Percentiles rank a stretch among this genome's conserved stretches.
phyloP scores from a whole-genome alignment of 2,888 invertebrate species.

The Malacosoma neustria region DNA sequence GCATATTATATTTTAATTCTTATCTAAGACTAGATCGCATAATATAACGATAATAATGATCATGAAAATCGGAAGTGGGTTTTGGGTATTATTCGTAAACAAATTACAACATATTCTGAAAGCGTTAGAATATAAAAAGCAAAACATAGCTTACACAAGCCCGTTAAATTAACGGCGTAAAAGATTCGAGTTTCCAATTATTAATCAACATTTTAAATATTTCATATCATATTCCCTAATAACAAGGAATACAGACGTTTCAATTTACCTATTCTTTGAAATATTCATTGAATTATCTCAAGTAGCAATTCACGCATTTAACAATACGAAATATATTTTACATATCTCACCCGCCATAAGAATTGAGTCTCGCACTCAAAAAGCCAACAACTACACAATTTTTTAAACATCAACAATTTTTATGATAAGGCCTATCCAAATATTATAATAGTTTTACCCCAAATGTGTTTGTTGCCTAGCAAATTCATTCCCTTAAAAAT shows the following conservation, averaged over 20 bases:
- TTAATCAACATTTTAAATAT: too few relatives aligned
- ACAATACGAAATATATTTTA: conserved; percentile 16
- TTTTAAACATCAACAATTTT: conserved; percentile 50
- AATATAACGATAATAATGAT: background rate
- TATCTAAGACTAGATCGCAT: background rate
- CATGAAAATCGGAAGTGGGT: background rate
- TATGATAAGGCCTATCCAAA: conserved; percentile 35
- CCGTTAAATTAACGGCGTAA: too few relatives aligned
- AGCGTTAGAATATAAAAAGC: background rate
- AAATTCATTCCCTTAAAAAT: background rate
- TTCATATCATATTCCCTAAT: background rate
- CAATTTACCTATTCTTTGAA: background rate
- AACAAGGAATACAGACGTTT: background rate
- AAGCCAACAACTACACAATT: conserved; percentile 41
- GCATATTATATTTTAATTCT: background rate
- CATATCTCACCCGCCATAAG: conserved; percentile 16
- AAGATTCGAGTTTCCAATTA: too few relatives aligned
- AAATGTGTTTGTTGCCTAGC: background rate
- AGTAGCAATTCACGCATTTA: conserved; percentile 19
- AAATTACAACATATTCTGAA: too few relatives aligned
- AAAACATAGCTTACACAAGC: background rate
- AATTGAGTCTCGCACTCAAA: conserved; percentile 12
- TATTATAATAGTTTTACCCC: background rate
- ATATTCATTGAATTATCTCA: background rate
- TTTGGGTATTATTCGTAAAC: background rate